Base-by-base conservation (phyloP, 1,140 invertebrate genomes). In the Drosophila pseudoobscura region DNA sequence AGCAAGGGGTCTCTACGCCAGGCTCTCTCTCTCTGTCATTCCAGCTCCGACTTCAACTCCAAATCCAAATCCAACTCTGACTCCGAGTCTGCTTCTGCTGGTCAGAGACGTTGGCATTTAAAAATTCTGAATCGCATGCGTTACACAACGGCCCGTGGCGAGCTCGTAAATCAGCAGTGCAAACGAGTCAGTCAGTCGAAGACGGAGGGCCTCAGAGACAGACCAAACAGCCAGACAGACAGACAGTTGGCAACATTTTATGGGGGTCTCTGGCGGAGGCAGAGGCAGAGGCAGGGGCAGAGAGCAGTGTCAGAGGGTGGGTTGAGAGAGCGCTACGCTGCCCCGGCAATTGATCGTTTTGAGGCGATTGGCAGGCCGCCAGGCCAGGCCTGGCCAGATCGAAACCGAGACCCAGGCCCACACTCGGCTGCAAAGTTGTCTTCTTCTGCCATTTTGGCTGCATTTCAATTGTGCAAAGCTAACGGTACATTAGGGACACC, bases 51-150 rank as follows among this genome's bases (percentile, higher is more conserved):
- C 20, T 20, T 20, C 20, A 20, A 20, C 20, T 53, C 8, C 9
- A 6, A 39, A 2, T 17, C 11, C 22, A 15, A 31, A 2, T 47
- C 15, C 15, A 11, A 5, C 35, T 60, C 13, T 39, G 35, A 39
- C 5, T 2, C 31, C 1, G 20, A 45, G 29, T 56, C 57, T 24
- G 69, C 63, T 77, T 75, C 69, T 62, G 82, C 70, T 84, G 80
- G 72, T 80, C 73, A 80, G 65, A 57, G 53, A 26, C 24, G 22
- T 79, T 83, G 75, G 71, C 78, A 88, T 88, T 88, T 89, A 88
- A 88, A 63, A 88, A 88, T 88, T 88, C 83, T 88, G 83, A 87
- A 76, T 88, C 78, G 84, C 83, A 87, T 88, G 83, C 89, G 84
- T 90, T 90, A 89, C 89, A 89, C 89, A 90, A 90, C 89, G 70